Conservation (phyloP, 1,140 invertebrate genomes). For the Ooceraea biroi region DNA sequence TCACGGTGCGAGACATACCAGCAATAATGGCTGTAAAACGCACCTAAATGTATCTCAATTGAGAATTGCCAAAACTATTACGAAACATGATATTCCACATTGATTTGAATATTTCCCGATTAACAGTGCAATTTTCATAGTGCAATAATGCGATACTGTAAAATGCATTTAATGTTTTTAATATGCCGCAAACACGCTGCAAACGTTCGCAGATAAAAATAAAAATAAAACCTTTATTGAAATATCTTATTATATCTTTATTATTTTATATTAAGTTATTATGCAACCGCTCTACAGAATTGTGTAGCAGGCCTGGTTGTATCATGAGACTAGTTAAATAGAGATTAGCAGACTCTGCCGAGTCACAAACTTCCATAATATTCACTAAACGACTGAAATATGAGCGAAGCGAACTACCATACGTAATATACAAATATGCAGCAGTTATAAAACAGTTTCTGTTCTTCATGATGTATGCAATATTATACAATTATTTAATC, state of each 20-base stretch:
- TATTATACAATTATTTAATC: background rate
- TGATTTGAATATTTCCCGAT: background rate
- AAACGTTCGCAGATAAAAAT: slow-evolving; percentile 2
- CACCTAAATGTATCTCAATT: background rate
- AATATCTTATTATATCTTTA: slow-evolving; percentile 15
- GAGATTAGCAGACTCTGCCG: slow-evolving; percentile 42
- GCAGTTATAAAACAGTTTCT: background rate
- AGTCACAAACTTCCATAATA: slow-evolving; percentile 47
- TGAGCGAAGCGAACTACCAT: background rate
- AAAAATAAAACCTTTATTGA: no score
- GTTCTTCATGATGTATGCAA: no score
- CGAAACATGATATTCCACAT: background rate
- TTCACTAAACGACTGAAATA: slow-evolving; percentile 51
- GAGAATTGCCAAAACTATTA: slow-evolving; percentile 19
- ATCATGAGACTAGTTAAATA: slow-evolving; percentile 39
- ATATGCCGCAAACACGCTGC: background rate
- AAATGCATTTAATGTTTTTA: background rate
- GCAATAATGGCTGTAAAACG: slow-evolving; percentile 27
- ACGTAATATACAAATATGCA: slow-evolving; percentile 3
- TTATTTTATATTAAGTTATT: slow-evolving; percentile 9
- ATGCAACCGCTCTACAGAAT: background rate
- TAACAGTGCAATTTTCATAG: background rate
- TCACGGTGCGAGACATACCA: background rate
- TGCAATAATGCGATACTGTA: background rate
- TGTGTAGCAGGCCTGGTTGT: slow-evolving; percentile 2